These are phyloP conservation scores for Drosophila busckii DNA, from an alignment of 1,140 invertebrate species.

Conservation along the genomic window DNA sequence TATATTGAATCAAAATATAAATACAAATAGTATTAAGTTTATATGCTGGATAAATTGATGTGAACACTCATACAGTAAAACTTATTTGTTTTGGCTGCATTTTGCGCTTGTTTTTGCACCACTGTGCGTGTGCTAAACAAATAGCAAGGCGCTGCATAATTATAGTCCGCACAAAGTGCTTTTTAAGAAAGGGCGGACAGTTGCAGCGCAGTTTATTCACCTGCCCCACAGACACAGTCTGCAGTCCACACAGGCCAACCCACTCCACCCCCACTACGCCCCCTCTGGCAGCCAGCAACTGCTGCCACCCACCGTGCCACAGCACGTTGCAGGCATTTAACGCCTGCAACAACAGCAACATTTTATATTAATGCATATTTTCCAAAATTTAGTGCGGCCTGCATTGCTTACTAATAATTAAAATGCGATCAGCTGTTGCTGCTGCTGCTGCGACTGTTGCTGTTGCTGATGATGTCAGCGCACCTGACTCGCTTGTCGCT, in stretches of 20 bases:
- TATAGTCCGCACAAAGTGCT: slow-evolving; percentile 63
- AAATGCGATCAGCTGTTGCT: slow-evolving; percentile 57
- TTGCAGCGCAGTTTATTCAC: slow-evolving; percentile 67
- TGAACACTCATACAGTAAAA: too few relatives aligned
- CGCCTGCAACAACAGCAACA: slow-evolving; percentile 71
- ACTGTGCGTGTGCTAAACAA: slow-evolving; percentile 50
- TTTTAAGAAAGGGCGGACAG: slow-evolving; percentile 64
- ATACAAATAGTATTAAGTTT: too few relatives aligned
- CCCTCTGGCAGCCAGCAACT: too few relatives aligned
- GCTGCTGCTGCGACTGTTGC: slow-evolving; percentile 41
- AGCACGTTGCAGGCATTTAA: slow-evolving; percentile 38
- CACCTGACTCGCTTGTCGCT: slow-evolving; percentile 16
- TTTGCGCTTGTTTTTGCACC: neutral
- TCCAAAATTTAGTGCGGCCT: too few relatives aligned
- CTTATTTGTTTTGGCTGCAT: too few relatives aligned
- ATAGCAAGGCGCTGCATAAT: slow-evolving; percentile 58
- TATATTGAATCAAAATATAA: too few relatives aligned
- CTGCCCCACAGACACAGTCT: slow-evolving; percentile 29
- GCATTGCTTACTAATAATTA: too few relatives aligned
- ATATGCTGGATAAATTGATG: too few relatives aligned
- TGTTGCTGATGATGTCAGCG: slow-evolving; percentile 14
- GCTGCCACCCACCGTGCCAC: slow-evolving; percentile 18
- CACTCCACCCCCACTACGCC: too few relatives aligned
- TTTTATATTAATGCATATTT: too few relatives aligned
- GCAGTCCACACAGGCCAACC: too few relatives aligned